Percentiles rank a stretch among this genome's conserved stretches.
These are phyloP conservation scores for Phallusia fumigata DNA, from an alignment of 23 tunicate genomes.

Conservation along the genomic window DNA sequence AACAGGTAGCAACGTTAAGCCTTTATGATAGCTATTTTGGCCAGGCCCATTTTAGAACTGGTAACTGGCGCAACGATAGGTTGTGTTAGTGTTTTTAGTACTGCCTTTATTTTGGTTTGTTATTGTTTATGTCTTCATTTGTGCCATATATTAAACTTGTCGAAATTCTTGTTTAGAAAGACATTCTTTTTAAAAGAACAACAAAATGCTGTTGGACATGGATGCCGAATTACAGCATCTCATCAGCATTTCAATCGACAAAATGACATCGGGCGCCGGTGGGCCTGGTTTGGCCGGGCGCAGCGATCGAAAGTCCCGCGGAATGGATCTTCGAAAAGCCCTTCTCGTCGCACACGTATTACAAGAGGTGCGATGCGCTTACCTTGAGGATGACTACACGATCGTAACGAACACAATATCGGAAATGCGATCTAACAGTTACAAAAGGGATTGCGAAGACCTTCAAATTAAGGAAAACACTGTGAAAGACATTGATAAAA, in stretches of 20 bases:
- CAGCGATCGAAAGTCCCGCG: slow-evolving; percentile 69
- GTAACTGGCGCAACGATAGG: too few relatives aligned
- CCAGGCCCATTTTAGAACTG: too few relatives aligned
- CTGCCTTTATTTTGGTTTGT: too few relatives aligned
- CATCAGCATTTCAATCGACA: slow-evolving; percentile 76
- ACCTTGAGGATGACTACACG: slow-evolving; percentile 63
- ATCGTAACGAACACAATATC: slow-evolving; percentile 63
- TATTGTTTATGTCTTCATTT: too few relatives aligned
- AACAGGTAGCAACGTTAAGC: too few relatives aligned
- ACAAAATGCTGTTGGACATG: slow-evolving; percentile 73
- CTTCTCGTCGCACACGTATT: slow-evolving; percentile 89
- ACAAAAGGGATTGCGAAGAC: slow-evolving; percentile 14
- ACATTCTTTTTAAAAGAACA: not conserved
- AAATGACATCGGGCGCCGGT: slow-evolving; percentile 78
- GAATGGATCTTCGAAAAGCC: slow-evolving; percentile 87
- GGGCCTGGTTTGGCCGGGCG: slow-evolving; percentile 38
- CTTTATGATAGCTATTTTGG: too few relatives aligned
- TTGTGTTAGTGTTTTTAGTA: too few relatives aligned
- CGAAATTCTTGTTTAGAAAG: not conserved
- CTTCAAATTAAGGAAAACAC: slow-evolving; percentile 13
- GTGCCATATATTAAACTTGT: not conserved
- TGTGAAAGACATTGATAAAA: slow-evolving; percentile 36
- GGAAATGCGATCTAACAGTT: slow-evolving; percentile 24
- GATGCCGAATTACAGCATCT: slow-evolving; percentile 78
- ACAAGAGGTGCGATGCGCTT: slow-evolving; percentile 79